Conservation (phyloP, 2,113 vertebrate genomes). For the Eretmochelys imbricata region DNA sequence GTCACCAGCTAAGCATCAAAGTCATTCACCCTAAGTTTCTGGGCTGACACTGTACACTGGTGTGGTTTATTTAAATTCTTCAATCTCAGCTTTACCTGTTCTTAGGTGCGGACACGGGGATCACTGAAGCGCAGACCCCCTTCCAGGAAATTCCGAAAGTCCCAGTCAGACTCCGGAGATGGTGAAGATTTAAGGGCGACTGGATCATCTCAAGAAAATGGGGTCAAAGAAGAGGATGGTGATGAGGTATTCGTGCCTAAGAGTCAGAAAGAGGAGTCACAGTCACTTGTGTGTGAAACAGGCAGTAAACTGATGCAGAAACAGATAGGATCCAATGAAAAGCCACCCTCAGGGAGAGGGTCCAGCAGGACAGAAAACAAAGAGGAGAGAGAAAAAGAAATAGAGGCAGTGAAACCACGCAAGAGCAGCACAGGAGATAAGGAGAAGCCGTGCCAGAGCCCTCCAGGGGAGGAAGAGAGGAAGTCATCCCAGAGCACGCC, state of each 20-base stretch:
- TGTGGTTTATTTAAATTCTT: not conserved
- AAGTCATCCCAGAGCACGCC: not conserved
- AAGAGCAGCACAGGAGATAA: not conserved
- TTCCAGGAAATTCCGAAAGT: slow-evolving; percentile 81
- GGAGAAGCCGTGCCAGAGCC: not conserved
- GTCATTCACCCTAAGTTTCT: not conserved
- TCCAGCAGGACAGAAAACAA: slow-evolving; percentile 48
- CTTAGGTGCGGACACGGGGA: slow-evolving; percentile 78
- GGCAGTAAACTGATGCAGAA: slow-evolving; percentile 17
- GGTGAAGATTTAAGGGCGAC: slow-evolving; percentile 49
- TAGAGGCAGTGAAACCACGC: slow-evolving; percentile 1
- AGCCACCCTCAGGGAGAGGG: slow-evolving; percentile 17
- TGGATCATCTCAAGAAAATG: slow-evolving; percentile 77
- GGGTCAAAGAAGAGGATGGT: slow-evolving; percentile 69
- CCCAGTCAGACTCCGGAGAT: slow-evolving; percentile 74
- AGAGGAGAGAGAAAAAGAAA: slow-evolving; percentile 11
- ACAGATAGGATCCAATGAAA: not conserved
- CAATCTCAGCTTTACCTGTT: slow-evolving; percentile 19
- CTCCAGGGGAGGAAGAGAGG: not conserved
- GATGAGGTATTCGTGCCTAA: slow-evolving; percentile 65
- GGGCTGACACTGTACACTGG: not conserved
- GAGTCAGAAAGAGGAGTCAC: slow-evolving; percentile 22
- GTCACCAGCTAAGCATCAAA: not conserved
- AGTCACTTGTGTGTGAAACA: not conserved
- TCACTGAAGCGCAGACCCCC: slow-evolving; percentile 83